Conservation (phyloP, 1,140 invertebrate species). For the Lucilia cuprina region DNA sequence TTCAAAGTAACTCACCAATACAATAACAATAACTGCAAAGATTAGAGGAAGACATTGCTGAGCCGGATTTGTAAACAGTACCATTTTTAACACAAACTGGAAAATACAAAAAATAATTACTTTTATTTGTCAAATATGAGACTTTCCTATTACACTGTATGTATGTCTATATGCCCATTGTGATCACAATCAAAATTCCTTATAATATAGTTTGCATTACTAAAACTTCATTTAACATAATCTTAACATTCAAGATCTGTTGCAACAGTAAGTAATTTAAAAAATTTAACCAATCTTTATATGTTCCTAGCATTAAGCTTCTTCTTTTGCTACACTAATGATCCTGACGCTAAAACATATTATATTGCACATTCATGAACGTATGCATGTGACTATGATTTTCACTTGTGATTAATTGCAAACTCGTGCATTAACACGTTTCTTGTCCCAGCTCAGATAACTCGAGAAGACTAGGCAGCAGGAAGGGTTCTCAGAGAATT, state of each 20-base stretch:
- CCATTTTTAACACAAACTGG: slow-evolving; percentile 60
- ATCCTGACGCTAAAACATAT: background rate
- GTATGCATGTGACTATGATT: background rate
- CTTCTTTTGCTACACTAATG: no score
- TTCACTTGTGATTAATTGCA: background rate
- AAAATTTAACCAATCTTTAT: no score
- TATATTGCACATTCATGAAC: background rate
- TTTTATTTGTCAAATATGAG: no score
- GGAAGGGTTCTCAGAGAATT: background rate
- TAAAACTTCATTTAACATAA: no score
- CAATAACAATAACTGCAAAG: slow-evolving; percentile 90
- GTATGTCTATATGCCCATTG: no score
- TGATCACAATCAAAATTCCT: no score
- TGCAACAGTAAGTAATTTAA: no score
- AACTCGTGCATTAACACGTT: slow-evolving; percentile 10
- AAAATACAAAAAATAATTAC: background rate
- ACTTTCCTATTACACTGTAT: no score
- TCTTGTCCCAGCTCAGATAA: background rate
- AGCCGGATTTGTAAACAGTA: slow-evolving; percentile 68
- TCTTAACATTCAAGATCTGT: no score
- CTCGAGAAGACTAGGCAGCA: background rate
- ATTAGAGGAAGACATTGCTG: slow-evolving; percentile 79
- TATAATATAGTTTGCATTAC: no score
- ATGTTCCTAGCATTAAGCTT: no score
- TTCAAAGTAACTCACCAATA: slow-evolving; percentile 63